These are phyloP conservation scores for Polyommatus iphigenia DNA, from an alignment of 2,888 invertebrate genomes.

Conservation along the genomic window DNA sequence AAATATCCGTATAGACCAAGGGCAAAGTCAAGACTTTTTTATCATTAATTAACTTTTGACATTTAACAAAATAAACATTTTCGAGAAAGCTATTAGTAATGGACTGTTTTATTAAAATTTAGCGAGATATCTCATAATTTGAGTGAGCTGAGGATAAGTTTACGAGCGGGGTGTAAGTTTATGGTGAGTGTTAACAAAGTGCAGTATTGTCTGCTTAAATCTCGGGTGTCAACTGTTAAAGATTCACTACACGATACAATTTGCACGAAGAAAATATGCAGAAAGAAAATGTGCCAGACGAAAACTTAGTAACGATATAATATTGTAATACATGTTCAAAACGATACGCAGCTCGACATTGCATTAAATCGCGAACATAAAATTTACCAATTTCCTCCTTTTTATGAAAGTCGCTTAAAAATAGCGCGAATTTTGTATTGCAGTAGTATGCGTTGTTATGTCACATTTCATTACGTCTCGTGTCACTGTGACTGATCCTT, in stretches of 20 bases:
- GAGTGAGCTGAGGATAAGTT: constrained; percentile 15
- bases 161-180: constrained; percentile 11
- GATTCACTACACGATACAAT: not conserved
- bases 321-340: too few relatives aligned
- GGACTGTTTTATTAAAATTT: constrained; percentile 23
- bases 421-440: too few relatives aligned
- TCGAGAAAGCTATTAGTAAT: not conserved
- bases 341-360: too few relatives aligned
- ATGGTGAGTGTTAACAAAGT: constrained; percentile 22
- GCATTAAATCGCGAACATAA: too few relatives aligned
- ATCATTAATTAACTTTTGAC: not conserved
- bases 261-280: not conserved
- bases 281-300: too few relatives aligned
- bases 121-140: not conserved
- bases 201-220: constrained; percentile 29
- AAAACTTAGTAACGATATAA: too few relatives aligned
- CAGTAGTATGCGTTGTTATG: too few relatives aligned
- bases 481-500: too few relatives aligned
- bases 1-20: not conserved
- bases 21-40: not conserved
- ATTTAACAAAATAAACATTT: not conserved
- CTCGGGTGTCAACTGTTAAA: constrained; percentile 17
- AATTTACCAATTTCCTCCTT: too few relatives aligned
- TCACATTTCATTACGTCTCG: too few relatives aligned
- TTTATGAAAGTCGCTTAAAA: too few relatives aligned